Conservation (phyloP, 2,113 vertebrate species). For the Puma concolor region DNA sequence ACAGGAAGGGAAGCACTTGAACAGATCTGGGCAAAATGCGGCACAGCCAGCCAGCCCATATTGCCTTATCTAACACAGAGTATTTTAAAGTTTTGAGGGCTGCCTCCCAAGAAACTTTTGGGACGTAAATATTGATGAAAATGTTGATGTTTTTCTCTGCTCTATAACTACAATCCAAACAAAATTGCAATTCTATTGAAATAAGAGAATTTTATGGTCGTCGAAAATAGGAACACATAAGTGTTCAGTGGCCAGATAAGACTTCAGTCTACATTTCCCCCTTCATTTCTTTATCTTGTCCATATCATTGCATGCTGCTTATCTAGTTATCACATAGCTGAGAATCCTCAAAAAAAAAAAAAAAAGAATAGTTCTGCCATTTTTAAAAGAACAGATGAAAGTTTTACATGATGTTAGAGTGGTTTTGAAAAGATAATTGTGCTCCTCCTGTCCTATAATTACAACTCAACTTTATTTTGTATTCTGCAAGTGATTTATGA, state of each 20-base stretch:
- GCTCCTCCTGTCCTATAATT: background rate
- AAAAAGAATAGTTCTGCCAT: background rate
- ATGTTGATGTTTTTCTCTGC: background rate
- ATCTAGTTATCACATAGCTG: background rate
- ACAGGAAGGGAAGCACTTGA: background rate
- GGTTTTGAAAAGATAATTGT: slow-evolving; percentile 1
- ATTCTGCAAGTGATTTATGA: slow-evolving; percentile 59
- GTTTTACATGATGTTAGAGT: background rate
- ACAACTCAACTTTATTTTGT: slow-evolving; percentile 38
- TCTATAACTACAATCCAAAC: background rate
- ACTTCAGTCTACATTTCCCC: background rate
- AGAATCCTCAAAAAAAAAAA: background rate
- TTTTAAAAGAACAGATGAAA: background rate
- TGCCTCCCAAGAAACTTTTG: background rate
- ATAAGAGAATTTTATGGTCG: background rate
- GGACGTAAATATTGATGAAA: slow-evolving; percentile 2
- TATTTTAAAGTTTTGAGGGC: slow-evolving; percentile 21
- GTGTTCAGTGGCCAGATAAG: background rate
- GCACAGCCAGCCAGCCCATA: background rate
- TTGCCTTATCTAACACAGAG: background rate
- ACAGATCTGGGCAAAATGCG: background rate
- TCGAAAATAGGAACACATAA: background rate
- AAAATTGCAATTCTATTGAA: background rate
- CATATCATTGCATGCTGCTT: background rate
- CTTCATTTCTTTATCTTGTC: background rate